These are phyloP conservation scores for Hesperia comma DNA, from an alignment of 2,888 invertebrate genomes.

Conservation along the genomic window DNA sequence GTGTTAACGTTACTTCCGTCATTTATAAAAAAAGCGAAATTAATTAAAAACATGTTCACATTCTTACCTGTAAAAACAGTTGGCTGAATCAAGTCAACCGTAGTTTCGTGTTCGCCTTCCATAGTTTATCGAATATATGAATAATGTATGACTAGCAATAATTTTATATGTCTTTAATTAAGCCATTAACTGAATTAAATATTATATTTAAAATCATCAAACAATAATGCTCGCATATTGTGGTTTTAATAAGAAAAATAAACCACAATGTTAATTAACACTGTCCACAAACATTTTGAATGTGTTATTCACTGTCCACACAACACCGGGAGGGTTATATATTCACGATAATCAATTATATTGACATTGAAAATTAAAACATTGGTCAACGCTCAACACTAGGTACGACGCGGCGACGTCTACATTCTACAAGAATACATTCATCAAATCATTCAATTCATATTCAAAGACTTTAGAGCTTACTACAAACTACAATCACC, in stretches of 20 bases:
- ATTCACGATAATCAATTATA: constrained; percentile 1
- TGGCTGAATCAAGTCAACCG: constrained; percentile 29
- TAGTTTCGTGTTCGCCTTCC: constrained; percentile 31
- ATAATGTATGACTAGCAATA: neutral
- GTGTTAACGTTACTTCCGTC: no score
- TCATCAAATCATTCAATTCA: no score
- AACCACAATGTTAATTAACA: neutral
- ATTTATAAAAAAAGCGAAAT: neutral
- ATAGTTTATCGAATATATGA: neutral
- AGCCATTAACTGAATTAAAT: neutral
- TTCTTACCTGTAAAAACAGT: constrained; percentile 25
- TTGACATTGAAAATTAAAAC: constrained; percentile 7
- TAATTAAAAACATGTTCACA: neutral
- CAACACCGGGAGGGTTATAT: neutral
- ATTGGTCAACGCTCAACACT: neutral
- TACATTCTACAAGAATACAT: neutral
- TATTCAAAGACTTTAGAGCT: no score
- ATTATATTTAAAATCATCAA: neutral
- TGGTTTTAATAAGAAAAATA: neutral
- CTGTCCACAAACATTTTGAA: neutral
- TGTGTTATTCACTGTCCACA: neutral
- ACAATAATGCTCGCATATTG: neutral
- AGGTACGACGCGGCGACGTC: no score
- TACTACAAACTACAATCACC: no score
- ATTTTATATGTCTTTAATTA: neutral